These are phyloP conservation scores for Triops longicaudatus DNA, from an alignment of 1,140 invertebrate species.

Conservation along the genomic window DNA sequence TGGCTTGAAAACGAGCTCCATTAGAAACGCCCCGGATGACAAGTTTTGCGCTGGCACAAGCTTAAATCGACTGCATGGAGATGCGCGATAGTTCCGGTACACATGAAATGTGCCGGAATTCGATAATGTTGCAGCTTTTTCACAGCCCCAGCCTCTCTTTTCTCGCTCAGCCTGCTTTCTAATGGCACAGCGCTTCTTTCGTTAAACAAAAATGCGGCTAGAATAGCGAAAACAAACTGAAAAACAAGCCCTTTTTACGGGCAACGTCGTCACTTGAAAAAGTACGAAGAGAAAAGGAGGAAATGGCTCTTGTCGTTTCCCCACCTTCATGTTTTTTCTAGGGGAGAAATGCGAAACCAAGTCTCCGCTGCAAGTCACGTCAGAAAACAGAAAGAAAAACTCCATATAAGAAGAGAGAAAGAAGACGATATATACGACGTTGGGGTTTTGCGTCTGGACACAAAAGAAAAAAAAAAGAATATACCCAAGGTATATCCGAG, in stretches of 20 bases:
- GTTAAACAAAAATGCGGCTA: too few relatives aligned
- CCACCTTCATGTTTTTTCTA: neutral
- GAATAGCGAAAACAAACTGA: too few relatives aligned
- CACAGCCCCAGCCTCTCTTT: neutral
- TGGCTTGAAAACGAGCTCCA: constrained; percentile 6
- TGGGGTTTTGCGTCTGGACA: neutral
- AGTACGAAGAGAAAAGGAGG: neutral
- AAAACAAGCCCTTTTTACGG: too few relatives aligned
- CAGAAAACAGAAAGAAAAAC: neutral
- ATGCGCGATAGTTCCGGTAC: constrained; percentile 6
- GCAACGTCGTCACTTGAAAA: too few relatives aligned
- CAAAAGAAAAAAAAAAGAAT: neutral
- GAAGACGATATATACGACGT: neutral
- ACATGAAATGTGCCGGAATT: constrained; percentile 3
- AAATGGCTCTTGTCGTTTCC: neutral
- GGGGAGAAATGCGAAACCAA: neutral
- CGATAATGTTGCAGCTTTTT: neutral
- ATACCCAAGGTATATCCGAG: constrained; percentile 1
- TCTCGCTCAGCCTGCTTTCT: neutral
- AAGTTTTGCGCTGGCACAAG: constrained; percentile 9
- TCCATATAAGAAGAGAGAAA: neutral
- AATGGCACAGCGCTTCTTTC: neutral
- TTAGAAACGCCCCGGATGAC: constrained; percentile 7
- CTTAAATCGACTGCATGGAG: constrained; percentile 9
- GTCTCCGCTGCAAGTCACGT: neutral